Evolutionary conservation across 2,888 invertebrate species (phyloP), one percentile per base, ranked within the genome.

Genomic region (Acrocyrtus sp.): DNA sequence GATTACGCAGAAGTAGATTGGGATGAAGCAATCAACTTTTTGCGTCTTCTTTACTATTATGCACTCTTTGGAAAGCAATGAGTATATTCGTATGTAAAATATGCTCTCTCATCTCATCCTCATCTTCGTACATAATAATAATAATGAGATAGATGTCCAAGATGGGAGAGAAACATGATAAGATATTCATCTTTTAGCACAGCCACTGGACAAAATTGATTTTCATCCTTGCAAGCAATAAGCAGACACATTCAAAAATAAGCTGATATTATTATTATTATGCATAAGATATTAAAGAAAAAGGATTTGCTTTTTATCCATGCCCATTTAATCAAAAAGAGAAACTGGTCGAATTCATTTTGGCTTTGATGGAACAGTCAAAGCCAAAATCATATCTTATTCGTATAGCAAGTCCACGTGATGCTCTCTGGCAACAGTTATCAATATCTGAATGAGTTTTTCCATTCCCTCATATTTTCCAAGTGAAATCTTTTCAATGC

Each of bases 61-160:
- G 62, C 65, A 48, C n/a, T n/a, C n/a, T n/a, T 62, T 70, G 51
- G 67, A 72, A 54, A 76, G 67, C 66, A 77, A 73, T 69, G 65
- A 76, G 72, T n/a, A n/a, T n/a, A 76, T 69, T 48, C 50, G 43
- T 27, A 47, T 39, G 12, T 41, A 78, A 74, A 78, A 78, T 76
- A 77, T 78, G 78, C 78, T 43, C 65, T 72, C 67, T 78, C 78
- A 78, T 78, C 66, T 69, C 58, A 54, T 65, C n/a, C n/a, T n/a
- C n/a, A n/a, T n/a, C n/a, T n/a, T n/a, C n/a, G n/a, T n/a, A n/a
- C n/a, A n/a, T n/a, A n/a, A n/a, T n/a, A n/a, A 65, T 78, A 78
- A 78, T 77, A 78, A 75, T 41, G 75, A 75, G 72, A n/a, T n/a
- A 72, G 29, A 57, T 72, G 61, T 62, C 69, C 54, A 48, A 56